phyloP scores from a whole-genome alignment of 2,113 vertebrate genomes.

The Oreocharis arfaki region DNA sequence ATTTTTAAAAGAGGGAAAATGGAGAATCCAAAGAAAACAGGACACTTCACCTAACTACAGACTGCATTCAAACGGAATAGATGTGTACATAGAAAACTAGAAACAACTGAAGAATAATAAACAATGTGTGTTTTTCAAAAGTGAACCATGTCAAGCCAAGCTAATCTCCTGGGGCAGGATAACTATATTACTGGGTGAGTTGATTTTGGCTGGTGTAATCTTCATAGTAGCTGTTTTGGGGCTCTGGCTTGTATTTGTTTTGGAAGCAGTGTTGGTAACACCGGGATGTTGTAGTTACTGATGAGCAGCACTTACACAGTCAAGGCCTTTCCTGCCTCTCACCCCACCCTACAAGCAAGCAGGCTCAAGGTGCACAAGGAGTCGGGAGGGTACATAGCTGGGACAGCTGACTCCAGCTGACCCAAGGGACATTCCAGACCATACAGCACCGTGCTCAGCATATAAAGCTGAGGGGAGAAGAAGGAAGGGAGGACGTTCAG shows the following conservation, averaged over 20 bases:
- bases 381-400: neutral
- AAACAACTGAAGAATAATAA: neutral
- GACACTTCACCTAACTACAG: neutral
- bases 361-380: neutral
- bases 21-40: neutral
- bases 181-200: neutral
- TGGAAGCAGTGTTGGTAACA: neutral
- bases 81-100: neutral
- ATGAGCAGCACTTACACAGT: neutral
- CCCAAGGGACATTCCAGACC: neutral
- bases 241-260: neutral
- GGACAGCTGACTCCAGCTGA: neutral
- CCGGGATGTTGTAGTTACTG: neutral
- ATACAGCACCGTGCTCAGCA: neutral
- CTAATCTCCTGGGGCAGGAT: neutral
- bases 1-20: neutral
- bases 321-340: neutral
- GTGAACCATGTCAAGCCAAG: neutral
- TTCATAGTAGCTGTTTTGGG: neutral
- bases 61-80: neutral
- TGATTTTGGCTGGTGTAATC: neutral
- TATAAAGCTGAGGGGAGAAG: neutral
- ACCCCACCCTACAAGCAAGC: neutral
- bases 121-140: neutral
- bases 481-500: neutral